Conservation (phyloP, 2,113 vertebrate genomes). For the Cottus gobio region DNA sequence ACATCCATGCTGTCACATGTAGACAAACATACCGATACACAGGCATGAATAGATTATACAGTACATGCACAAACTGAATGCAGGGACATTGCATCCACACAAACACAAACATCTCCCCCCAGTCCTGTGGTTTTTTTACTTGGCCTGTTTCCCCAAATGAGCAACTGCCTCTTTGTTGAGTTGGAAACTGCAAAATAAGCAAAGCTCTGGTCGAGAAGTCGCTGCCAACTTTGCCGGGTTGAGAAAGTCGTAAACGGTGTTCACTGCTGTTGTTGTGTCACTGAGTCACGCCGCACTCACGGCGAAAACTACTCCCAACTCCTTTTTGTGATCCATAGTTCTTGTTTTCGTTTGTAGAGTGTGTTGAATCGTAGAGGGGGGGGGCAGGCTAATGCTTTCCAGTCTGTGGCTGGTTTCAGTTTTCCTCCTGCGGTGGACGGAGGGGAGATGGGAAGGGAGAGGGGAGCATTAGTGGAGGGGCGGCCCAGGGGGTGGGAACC, state of each 20-base stretch:
- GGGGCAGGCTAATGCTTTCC: slow-evolving; percentile 74
- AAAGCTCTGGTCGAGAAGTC: slow-evolving; percentile 36
- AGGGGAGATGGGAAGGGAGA: slow-evolving; percentile 38
- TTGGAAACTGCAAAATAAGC: slow-evolving; percentile 68
- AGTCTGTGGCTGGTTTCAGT: slow-evolving; percentile 78
- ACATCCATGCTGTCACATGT: slow-evolving; percentile 18
- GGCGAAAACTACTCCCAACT: background rate
- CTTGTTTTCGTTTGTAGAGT: slow-evolving; percentile 54
- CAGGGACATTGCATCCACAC: slow-evolving; percentile 8
- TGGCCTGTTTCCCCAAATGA: slow-evolving; percentile 46
- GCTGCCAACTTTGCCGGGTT: slow-evolving; percentile 49
- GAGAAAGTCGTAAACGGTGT: slow-evolving; percentile 24
- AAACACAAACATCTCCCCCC: slow-evolving; percentile 25
- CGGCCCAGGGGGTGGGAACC: slow-evolving; percentile 25
- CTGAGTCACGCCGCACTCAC: slow-evolving; percentile 19
- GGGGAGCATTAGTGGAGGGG: slow-evolving; percentile 29
- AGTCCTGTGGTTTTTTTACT: slow-evolving; percentile 37
- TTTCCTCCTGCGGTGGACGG: slow-evolving; percentile 70
- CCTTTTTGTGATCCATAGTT: slow-evolving; percentile 16
- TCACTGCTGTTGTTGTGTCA: slow-evolving; percentile 43
- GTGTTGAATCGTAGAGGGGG: slow-evolving; percentile 41
- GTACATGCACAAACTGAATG: slow-evolving; percentile 9
- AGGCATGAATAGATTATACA: slow-evolving; percentile 4
- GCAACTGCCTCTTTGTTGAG: slow-evolving; percentile 56
- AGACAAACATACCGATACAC: slow-evolving; percentile 2